Base-by-base conservation (phyloP, 2,113 vertebrate genomes). In the Rhabdomys dilectus region DNA sequence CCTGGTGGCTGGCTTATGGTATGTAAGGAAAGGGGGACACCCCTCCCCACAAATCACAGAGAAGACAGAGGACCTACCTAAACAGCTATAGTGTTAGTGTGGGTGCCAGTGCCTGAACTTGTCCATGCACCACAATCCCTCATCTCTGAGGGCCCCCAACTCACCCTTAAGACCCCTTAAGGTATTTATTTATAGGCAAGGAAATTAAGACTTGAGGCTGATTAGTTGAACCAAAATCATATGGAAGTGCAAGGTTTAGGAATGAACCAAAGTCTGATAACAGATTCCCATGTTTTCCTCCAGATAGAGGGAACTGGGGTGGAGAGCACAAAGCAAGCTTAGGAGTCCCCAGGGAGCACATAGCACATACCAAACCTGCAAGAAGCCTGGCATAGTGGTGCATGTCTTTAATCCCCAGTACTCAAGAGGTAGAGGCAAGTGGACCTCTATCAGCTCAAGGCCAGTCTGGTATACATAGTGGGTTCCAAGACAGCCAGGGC, bases 61-160 rank as follows among this genome's bases (percentile, higher is more conserved):
- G 48, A 89, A 6, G 11, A 81, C 24, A 17, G 0, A 34, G 26
- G 13, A 22, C 22, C n/a, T 58, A 53, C 45, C 7, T 22, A 31
- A 72, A 68, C 39, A 53, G 36, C 7, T 26, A 45, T n/a, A 66
- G 5, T 7, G 39, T 66, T 31, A 51, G 0, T 0, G 13, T 17
- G 80, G 64, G 36, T 66, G 36, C 34, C 48, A 56, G 76, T 56
- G 73, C 58, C 72, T 24, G 5, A 77, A 68, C 78, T 17, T 4
- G 0, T 22, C n/a, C 2, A 42, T n/a, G 11, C 0, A 39, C 39
- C 13, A 26, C 3, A 77, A 10, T 11, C 34, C 26, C n/a, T 76
- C 24, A 53, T 31, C 53, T 64, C 80, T 48, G 75, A 81, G 17
- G 42, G 29, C 66, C 24, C 42, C 45, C 22, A n/a, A 31, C 26